Percentiles rank a stretch among this genome's conserved stretches.
Evolutionary conservation across 64 coral and sea anemone genomes (phyloP).

Genomic region (Cladopsammia gracilis): DNA sequence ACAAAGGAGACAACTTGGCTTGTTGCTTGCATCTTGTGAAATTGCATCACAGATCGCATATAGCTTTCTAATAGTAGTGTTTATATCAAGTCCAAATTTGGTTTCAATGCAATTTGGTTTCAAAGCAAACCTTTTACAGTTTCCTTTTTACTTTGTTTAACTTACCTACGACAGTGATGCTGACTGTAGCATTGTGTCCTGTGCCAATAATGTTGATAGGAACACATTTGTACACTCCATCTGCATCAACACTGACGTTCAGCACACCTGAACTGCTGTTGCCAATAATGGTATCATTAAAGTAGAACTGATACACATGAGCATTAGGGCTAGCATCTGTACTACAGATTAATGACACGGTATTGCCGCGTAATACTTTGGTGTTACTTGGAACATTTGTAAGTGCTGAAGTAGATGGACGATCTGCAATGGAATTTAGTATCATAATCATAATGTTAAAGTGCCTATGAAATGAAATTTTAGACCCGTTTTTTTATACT

Average conservation of each 20-base stretch:
- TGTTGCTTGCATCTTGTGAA: too few relatives aligned
- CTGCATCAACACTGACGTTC: background rate
- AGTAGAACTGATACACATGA: background rate
- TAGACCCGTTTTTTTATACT: too few relatives aligned
- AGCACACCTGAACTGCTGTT: background rate
- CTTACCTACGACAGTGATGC: background rate
- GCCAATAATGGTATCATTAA: background rate
- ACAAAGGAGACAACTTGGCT: too few relatives aligned
- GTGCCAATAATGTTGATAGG: background rate
- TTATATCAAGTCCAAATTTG: too few relatives aligned
- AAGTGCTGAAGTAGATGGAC: too few relatives aligned
- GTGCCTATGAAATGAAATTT: too few relatives aligned
- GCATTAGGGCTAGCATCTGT: background rate
- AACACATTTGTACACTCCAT: background rate
- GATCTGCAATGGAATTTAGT: too few relatives aligned
- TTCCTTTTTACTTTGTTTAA: background rate
- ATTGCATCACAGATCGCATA: too few relatives aligned
- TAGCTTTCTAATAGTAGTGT: too few relatives aligned
- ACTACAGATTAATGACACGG: background rate
- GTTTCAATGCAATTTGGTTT: too few relatives aligned
- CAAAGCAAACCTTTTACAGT: background rate
- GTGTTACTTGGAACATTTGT: background rate
- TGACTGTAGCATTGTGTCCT: background rate
- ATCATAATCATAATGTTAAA: too few relatives aligned
- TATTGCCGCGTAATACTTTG: background rate